phyloP scores from a whole-genome alignment of 2,888 invertebrate species.

The Cyclophora albipunctata region DNA sequence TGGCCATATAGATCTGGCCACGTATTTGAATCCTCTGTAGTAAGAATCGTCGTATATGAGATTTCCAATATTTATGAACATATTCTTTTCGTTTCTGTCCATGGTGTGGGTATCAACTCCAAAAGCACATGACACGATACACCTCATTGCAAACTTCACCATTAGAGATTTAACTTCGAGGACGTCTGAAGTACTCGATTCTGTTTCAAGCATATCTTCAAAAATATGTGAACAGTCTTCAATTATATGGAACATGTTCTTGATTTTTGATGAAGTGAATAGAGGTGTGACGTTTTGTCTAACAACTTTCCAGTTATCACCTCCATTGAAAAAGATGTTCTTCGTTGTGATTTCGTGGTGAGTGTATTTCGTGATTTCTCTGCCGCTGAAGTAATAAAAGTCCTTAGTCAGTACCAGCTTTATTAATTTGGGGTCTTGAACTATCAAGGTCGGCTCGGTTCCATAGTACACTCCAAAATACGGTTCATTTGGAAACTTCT shows the following conservation, averaged over 20 bases:
- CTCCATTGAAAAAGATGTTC: constrained; percentile 18
- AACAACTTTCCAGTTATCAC: constrained; percentile 21
- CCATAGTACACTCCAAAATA: constrained; percentile 36
- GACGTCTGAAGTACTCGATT: not conserved
- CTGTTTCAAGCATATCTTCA: not conserved
- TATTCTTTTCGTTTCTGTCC: not conserved
- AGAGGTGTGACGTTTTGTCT: constrained; percentile 24
- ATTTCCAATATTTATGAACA: constrained; percentile 1
- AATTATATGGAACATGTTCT: constrained; percentile 24
- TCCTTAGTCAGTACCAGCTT: constrained; percentile 36
- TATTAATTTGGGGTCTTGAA: constrained; percentile 33
- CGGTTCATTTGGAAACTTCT: constrained; percentile 29
- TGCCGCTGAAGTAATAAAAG: constrained; percentile 32
- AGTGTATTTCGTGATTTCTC: constrained; percentile 25
- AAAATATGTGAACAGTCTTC: constrained; percentile 12
- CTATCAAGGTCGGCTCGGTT: constrained; percentile 33
- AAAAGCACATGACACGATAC: constrained; percentile 9
- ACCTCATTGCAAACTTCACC: constrained; percentile 16
- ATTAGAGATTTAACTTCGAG: constrained; percentile 9
- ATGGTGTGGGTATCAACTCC: constrained; percentile 1
- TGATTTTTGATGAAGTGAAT: constrained; percentile 25
- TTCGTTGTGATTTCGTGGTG: constrained; percentile 15
- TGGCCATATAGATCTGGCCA: constrained; percentile 4
- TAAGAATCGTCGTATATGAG: not conserved
- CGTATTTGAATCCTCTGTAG: not conserved